A percentile compares a stretch with the other conserved stretches of the same genome.
Conservation (phyloP, 2,888 invertebrate species). For the Leptura quadrifasciata region DNA sequence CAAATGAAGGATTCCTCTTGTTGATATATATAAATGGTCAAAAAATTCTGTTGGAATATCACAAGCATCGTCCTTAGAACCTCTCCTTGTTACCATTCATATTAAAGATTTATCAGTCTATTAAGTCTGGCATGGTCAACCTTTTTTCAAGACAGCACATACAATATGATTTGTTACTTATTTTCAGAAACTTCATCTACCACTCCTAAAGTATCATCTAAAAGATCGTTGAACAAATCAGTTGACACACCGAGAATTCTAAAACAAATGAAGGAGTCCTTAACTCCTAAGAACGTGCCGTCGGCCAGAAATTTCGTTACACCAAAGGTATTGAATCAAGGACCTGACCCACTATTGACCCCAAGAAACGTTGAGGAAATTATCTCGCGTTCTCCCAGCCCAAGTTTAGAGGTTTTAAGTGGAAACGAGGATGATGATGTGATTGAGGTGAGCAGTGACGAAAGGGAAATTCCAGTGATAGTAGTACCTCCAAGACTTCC, state of each 20-base stretch:
- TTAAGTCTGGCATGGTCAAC: too few species aligned
- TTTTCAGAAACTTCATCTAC: conserved; percentile 8
- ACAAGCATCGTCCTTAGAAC: too few species aligned
- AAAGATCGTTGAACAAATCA: conserved; percentile 47
- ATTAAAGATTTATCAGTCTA: too few species aligned
- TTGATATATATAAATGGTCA: too few species aligned
- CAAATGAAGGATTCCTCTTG: too few species aligned
- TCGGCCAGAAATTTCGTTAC: neutral
- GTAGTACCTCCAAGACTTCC: neutral
- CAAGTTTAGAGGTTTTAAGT: conserved; percentile 29
- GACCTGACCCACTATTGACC: conserved; percentile 25
- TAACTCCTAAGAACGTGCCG: conserved; percentile 5
- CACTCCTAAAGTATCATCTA: conserved; percentile 33
- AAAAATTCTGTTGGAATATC: too few species aligned
- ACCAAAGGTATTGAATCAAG: neutral
- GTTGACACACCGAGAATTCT: conserved; percentile 48
- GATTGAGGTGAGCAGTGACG: conserved; percentile 45
- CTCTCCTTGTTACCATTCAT: too few species aligned
- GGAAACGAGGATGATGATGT: conserved; percentile 43
- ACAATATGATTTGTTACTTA: too few species aligned
- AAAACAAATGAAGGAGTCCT: conserved; percentile 39
- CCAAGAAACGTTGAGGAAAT: conserved; percentile 41
- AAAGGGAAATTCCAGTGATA: conserved; percentile 25
- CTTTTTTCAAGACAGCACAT: too few species aligned
- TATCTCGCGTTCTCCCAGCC: conserved; percentile 43